A percentile compares a stretch with the other conserved stretches of the same genome.
Evolutionary conservation across 2,113 vertebrate species (phyloP).

Genomic region (Ictalurus furcatus): DNA sequence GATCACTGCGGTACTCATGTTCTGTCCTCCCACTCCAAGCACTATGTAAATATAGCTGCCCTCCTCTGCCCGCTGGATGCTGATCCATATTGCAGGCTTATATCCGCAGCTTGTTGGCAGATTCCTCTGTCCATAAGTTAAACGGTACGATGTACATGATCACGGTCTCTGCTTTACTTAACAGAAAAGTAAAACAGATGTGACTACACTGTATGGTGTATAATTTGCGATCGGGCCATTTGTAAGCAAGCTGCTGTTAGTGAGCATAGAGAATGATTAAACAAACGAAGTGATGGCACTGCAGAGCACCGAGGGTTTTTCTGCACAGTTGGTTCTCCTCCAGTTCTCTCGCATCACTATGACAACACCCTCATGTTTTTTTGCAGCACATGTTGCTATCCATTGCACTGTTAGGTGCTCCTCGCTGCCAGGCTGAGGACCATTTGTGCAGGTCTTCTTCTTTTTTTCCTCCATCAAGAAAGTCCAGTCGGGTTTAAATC

Average conservation of each 20-base stretch:
- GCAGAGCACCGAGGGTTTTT: constrained; percentile 56
- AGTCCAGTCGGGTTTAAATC: constrained; percentile 12
- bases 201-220: constrained; percentile 6
- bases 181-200: neutral
- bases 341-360: constrained; percentile 74
- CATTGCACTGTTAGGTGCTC: constrained; percentile 56
- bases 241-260: constrained; percentile 36
- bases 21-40: constrained; percentile 62
- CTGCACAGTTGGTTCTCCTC: constrained; percentile 66
- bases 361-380: constrained; percentile 74
- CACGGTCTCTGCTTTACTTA: neutral
- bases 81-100: constrained; percentile 56
- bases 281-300: constrained; percentile 54
- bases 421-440: constrained; percentile 63
- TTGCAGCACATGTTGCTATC: constrained; percentile 62
- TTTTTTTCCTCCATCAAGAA: neutral
- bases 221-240: constrained; percentile 57
- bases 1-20: constrained; percentile 56
- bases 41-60: constrained; percentile 52
- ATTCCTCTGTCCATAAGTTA: constrained; percentile 4
- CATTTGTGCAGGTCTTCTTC: constrained; percentile 59
- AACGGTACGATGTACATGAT: neutral
- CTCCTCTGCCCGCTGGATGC: constrained; percentile 62
- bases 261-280: constrained; percentile 32
- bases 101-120: constrained; percentile 17